These are phyloP conservation scores for Pelagia noctiluca DNA, from an alignment of 30 jellyfish, hydroid and myxozoan genomes.

Conservation along the genomic window DNA sequence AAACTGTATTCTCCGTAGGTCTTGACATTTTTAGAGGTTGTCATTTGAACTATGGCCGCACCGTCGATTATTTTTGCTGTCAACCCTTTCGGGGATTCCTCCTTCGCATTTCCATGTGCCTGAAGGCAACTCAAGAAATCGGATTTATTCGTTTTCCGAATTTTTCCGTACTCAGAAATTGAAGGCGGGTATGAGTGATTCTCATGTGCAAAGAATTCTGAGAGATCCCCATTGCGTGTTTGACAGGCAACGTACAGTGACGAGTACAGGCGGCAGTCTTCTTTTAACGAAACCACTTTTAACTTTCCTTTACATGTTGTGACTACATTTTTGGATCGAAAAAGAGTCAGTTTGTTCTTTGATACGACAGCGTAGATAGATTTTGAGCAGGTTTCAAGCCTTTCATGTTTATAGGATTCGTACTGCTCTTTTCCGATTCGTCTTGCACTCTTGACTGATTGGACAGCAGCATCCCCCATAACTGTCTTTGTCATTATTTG, in stretches of 20 bases:
- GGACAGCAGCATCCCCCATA: conserved; percentile 1
- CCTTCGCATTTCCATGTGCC: neutral
- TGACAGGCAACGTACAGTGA: conserved; percentile 52
- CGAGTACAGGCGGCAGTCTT: conserved; percentile 16
- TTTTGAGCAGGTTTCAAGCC: neutral
- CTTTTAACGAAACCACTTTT: conserved; percentile 9
- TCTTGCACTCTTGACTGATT: neutral
- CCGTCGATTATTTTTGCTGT: conserved; percentile 26
- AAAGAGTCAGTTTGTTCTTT: conserved; percentile 17
- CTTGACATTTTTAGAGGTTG: conserved; percentile 1
- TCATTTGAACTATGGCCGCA: conserved; percentile 15
- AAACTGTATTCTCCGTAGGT: conserved; percentile 20
- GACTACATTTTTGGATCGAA: neutral
- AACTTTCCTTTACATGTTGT: neutral
- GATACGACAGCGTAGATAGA: conserved; percentile 18
- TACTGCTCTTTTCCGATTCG: conserved; percentile 10
- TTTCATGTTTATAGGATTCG: neutral
- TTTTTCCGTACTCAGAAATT: conserved; percentile 49
- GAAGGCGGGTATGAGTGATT: neutral
- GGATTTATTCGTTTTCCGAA: conserved; percentile 29
- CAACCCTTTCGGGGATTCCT: neutral
- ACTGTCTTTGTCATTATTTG: neutral
- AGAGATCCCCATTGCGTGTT: conserved; percentile 30
- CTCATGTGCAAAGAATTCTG: conserved; percentile 18
- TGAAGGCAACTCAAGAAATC: neutral